Conservation (phyloP, 1,140 invertebrate genomes). For the Drosophila ohnishii region DNA sequence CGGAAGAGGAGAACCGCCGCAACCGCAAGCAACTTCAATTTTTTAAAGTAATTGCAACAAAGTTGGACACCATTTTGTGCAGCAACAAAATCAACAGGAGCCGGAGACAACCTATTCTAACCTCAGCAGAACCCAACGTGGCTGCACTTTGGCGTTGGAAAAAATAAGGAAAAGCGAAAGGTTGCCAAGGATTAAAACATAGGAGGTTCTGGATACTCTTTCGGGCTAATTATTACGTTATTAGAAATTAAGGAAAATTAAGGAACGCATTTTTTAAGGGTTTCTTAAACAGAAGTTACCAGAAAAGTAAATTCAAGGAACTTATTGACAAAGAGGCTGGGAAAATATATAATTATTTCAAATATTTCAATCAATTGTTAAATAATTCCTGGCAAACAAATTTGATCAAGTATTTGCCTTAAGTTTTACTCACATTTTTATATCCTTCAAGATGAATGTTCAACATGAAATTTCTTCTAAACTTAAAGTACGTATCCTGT, state of each 20-base stretch:
- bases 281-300: too few relatives aligned
- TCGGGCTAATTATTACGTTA: background rate
- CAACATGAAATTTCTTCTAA: too few relatives aligned
- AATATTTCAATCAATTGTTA: too few relatives aligned
- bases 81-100: conserved; percentile 41
- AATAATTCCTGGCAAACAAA: background rate
- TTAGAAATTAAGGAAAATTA: too few relatives aligned
- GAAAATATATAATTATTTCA: background rate
- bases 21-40: conserved; percentile 78
- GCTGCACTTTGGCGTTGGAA: conserved; percentile 21
- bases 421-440: background rate
- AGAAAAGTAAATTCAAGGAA: background rate
- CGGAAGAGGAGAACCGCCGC: conserved; percentile 49
- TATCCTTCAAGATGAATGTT: background rate
- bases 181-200: background rate
- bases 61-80: conserved; percentile 71
- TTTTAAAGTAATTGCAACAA: conserved; percentile 80
- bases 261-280: too few relatives aligned
- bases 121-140: conserved; percentile 33
- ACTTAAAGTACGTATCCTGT: background rate
- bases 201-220: background rate
- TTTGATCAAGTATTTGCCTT: background rate
- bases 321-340: background rate
- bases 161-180: conserved; percentile 9
- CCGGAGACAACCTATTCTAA: conserved; percentile 35